Base-by-base conservation (phyloP, 53 echinoderm and acorn worm genomes). In the Apostichopus leukothele region DNA sequence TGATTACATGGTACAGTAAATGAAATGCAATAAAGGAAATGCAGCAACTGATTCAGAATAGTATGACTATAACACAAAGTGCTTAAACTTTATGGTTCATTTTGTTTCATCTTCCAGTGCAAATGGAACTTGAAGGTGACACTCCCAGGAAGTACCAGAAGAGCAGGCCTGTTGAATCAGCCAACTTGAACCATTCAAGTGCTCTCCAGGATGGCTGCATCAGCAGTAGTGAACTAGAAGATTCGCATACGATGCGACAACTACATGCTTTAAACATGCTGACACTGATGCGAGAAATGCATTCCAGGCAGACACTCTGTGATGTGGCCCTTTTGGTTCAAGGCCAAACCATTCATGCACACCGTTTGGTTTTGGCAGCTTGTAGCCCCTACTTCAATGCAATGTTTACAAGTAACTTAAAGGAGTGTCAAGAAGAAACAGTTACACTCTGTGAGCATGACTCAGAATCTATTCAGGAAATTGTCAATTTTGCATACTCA, bases 311-410 rank as follows among this genome's bases (percentile, higher is more conserved):
- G 8, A 90, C 90, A 2, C 96, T 99, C 27, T 99, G 99, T 84
- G 99, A 99, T 75, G 94, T 99, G 39, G 87, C 91, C 8, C 92
- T 99, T 51, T 27, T 90, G 79, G 96, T 96, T 9, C 89, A 92
- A 39, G 96, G 93, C 39, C 89, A 90, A 26, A 77, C 59, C 7
- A 94, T 99, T 59, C 96, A 73, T 10, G 96, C 99, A 16, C 99
- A 99, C 75, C 88, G 96, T 1, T 71, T 99, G 76, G 96, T 99
- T 51, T 90, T 99, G 5, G 93, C 99, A 4, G 96, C 99, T 4
- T 99, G 93, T 50, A 96, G 96, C 23, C 96, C 96, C 1, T 99
- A 99, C 88, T 99, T 99, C 87, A 94, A 94, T 83, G 99, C 99
- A 75, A 99, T 99, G 99, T 99, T 99, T 87, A 96, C 99, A 5